Conservation (phyloP, 1,140 invertebrate genomes). For the Drosophila sucinea region DNA sequence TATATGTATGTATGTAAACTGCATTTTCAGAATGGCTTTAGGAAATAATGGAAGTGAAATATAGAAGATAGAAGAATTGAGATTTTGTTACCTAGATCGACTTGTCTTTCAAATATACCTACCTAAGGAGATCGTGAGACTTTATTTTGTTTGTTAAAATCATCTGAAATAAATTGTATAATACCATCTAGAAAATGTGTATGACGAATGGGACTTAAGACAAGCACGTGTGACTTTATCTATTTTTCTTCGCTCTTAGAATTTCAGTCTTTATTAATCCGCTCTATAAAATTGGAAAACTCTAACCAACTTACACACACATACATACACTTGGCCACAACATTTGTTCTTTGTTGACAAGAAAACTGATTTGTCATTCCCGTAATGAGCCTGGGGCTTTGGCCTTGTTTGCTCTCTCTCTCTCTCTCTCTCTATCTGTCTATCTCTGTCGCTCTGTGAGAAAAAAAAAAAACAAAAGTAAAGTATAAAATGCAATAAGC, state of each 20-base stretch:
- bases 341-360: slow-evolving; percentile 64
- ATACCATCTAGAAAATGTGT: background rate
- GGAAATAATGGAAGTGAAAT: background rate
- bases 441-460: slow-evolving; percentile 36
- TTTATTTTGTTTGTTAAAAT: too few relatives aligned
- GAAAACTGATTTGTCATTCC: slow-evolving; percentile 78
- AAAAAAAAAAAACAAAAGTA: slow-evolving; percentile 57
- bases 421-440: background rate
- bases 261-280: slow-evolving; percentile 21
- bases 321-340: slow-evolving; percentile 59
- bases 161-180: too few relatives aligned
- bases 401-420: slow-evolving; percentile 26
- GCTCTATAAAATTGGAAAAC: slow-evolving; percentile 70
- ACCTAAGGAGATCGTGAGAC: too few relatives aligned
- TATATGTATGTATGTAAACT: too few relatives aligned
- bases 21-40: too few relatives aligned
- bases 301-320: slow-evolving; percentile 44
- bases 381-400: slow-evolving; percentile 70
- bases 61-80: background rate
- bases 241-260: background rate
- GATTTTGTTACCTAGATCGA: too few relatives aligned
- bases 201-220: slow-evolving; percentile 47
- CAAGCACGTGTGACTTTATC: slow-evolving; percentile 47
- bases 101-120: too few relatives aligned
- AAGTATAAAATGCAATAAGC: slow-evolving; percentile 70